Evolutionary conservation across 2,113 vertebrate species (phyloP).

Genomic region (Gymnorhina tibicen): DNA sequence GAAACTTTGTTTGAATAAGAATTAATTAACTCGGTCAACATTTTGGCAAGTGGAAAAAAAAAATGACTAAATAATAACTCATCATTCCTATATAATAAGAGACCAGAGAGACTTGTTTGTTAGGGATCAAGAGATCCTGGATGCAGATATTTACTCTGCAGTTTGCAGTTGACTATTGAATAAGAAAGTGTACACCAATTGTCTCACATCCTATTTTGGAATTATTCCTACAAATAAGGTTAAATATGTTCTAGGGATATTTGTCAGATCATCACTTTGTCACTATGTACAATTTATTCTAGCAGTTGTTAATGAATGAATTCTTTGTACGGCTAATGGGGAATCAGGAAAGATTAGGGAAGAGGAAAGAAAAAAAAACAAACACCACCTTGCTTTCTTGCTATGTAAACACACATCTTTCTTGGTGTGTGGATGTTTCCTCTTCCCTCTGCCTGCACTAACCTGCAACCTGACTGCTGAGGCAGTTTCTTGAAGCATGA

Average conservation of each 20-base stretch:
- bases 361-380: neutral
- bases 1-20: constrained; percentile 17
- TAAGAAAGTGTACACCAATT: neutral
- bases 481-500: neutral
- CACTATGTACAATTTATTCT: neutral
- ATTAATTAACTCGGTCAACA: constrained; percentile 18
- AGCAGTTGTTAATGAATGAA: neutral
- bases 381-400: neutral
- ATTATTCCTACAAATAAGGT: neutral
- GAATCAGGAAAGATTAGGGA: neutral
- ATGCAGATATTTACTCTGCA: neutral
- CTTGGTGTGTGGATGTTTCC: neutral
- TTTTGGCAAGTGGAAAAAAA: neutral
- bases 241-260: neutral
- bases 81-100: neutral
- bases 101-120: neutral
- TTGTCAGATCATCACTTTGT: neutral
- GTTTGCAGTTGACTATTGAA: neutral
- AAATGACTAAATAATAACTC: neutral
- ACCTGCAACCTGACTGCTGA: neutral
- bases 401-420: neutral
- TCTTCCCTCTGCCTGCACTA: neutral
- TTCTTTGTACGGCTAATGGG: neutral
- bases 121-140: constrained; percentile 2
- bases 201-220: neutral